These are phyloP conservation scores for Brachylomia viminalis DNA, from an alignment of 2,888 invertebrate species.

Conservation along the genomic window DNA sequence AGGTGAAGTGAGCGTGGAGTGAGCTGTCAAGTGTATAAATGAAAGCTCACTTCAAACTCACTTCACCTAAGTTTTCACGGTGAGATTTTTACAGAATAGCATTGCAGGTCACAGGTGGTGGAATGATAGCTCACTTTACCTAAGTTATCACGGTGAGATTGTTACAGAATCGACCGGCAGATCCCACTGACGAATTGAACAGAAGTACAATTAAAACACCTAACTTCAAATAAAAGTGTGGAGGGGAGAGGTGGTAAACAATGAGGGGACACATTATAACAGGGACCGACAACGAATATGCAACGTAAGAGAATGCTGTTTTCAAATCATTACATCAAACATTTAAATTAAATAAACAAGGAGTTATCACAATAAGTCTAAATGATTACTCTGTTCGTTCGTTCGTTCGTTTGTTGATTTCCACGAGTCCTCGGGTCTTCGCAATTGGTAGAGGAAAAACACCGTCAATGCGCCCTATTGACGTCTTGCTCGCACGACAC, in stretches of 20 bases:
- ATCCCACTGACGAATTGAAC: constrained; percentile 46
- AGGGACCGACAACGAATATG: neutral
- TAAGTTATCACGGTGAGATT: no score
- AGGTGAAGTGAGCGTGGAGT: no score
- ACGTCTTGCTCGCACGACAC: constrained; percentile 8
- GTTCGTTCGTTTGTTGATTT: no score
- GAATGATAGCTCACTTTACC: no score
- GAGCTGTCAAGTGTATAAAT: no score
- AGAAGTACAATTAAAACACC: constrained; percentile 30
- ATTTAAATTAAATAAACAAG: constrained; percentile 21
- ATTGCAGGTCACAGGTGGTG: no score
- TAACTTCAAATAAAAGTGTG: constrained; percentile 31
- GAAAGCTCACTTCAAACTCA: no score
- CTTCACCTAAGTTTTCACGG: no score
- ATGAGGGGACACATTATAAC: constrained; percentile 18
- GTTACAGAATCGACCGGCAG: no score
- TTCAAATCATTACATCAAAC: constrained; percentile 43
- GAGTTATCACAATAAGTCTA: constrained; percentile 38
- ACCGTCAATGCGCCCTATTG: neutral
- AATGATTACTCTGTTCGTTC: constrained; percentile 37
- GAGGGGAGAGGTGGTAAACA: neutral
- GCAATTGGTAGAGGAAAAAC: neutral
- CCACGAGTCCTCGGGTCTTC: neutral
- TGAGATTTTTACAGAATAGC: no score
- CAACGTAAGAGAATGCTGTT: constrained; percentile 28